Conservation (phyloP, 2,888 invertebrate genomes). For the Yponomeuta evonymella region DNA sequence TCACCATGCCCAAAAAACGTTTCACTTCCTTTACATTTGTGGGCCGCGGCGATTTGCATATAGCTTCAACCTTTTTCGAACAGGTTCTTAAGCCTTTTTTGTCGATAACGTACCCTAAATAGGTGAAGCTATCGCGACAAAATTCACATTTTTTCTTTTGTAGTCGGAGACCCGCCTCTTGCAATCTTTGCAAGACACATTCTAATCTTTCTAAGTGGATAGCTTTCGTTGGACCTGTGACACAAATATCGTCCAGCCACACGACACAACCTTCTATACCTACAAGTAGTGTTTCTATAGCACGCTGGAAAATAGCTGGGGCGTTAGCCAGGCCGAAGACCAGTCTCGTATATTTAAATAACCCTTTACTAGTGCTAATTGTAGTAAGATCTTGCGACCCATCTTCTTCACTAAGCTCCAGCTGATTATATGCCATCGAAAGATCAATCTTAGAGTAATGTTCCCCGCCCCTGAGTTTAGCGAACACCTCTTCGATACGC, state of each 20-base stretch:
- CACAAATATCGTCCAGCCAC: conserved; percentile 13
- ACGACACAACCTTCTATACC: conserved; percentile 4
- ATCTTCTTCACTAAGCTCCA: conserved; percentile 20
- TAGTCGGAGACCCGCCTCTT: conserved; percentile 16
- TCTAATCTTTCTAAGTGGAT: conserved; percentile 14
- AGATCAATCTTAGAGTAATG: conserved; percentile 26
- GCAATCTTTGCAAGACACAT: conserved; percentile 13
- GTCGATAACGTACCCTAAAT: conserved; percentile 18
- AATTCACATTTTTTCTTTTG: conserved; percentile 19
- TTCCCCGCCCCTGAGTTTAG: conserved; percentile 24
- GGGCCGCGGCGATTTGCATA: conserved; percentile 14
- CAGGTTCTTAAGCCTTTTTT: conserved; percentile 15
- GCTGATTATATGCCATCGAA: conserved; percentile 24
- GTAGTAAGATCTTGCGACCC: conserved; percentile 22
- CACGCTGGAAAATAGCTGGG: conserved; percentile 13
- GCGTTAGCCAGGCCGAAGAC: conserved; percentile 9
- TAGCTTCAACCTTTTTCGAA: conserved; percentile 18
- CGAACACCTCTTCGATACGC: conserved; percentile 29
- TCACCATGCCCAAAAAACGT: conserved; percentile 20
- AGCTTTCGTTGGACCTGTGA: conserved; percentile 8
- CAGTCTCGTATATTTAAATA: conserved; percentile 14
- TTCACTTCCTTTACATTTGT: conserved; percentile 12
- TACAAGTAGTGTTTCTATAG: conserved; percentile 2
- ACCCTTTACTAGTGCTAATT: conserved; percentile 25
- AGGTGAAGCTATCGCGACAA: conserved; percentile 16